phyloP scores from a whole-genome alignment of 2,113 vertebrate species.

The Ahaetulla prasina region DNA sequence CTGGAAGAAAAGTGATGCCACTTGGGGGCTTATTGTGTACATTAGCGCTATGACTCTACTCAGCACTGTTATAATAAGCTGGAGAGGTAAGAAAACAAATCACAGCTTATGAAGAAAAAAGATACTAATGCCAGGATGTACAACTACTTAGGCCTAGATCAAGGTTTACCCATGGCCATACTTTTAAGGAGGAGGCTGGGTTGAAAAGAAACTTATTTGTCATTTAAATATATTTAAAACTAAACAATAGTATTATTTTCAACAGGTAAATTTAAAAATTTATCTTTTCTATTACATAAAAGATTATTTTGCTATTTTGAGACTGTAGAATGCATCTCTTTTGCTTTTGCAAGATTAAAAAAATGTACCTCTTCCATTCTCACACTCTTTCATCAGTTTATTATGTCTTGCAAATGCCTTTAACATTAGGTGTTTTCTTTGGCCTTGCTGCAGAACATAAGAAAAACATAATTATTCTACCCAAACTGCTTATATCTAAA shows the following conservation, averaged over 20 bases:
- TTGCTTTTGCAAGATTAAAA: not conserved
- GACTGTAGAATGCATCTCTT: not conserved
- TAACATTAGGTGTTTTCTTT: slow-evolving; percentile 74
- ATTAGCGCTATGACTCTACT: not conserved
- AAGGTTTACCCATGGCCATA: not conserved
- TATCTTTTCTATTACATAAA: not conserved
- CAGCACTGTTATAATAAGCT: not conserved
- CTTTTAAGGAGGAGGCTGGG: not conserved
- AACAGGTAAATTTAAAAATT: not conserved
- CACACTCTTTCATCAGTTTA: slow-evolving; percentile 87
- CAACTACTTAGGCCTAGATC: not conserved
- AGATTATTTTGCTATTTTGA: not conserved
- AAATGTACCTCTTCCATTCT: slow-evolving; percentile 82
- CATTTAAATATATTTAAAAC: not conserved
- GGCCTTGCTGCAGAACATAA: slow-evolving; percentile 65
- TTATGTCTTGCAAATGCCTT: slow-evolving; percentile 86
- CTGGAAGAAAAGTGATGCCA: not conserved
- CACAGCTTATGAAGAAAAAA: not conserved
- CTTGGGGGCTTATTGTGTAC: not conserved
- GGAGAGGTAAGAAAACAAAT: not conserved
- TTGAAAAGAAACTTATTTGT: not conserved
- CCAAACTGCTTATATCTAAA: slow-evolving; percentile 7
- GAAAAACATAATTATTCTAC: slow-evolving; percentile 24
- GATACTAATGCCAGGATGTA: not conserved
- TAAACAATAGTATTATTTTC: not conserved